These are phyloP conservation scores for Manacus vitellinus DNA, from an alignment of 2,113 vertebrate species.

Conservation along the genomic window DNA sequence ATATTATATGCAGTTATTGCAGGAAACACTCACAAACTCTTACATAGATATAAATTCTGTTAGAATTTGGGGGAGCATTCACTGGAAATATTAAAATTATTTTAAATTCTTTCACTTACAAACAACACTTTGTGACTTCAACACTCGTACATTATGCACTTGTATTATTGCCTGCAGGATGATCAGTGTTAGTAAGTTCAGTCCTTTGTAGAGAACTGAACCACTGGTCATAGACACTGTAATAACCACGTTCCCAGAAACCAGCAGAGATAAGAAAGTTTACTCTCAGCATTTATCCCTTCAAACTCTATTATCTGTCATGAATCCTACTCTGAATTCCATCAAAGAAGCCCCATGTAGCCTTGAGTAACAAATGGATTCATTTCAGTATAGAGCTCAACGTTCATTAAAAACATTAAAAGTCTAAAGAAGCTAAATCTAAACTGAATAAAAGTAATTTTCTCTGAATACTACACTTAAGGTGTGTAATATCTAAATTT, in stretches of 20 bases:
- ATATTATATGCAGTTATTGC: background rate
- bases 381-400: background rate
- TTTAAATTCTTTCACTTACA: background rate
- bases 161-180: background rate
- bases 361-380: constrained; percentile 6
- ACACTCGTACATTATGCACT: background rate
- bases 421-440: background rate
- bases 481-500: background rate
- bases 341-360: background rate
- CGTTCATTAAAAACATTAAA: background rate
- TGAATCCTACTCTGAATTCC: background rate
- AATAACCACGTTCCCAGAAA: background rate
- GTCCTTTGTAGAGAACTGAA: background rate
- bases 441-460: background rate
- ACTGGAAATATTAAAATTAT: background rate
- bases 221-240: background rate
- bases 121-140: background rate
- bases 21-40: background rate
- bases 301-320: background rate
- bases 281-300: background rate
- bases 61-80: background rate
- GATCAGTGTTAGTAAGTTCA: background rate
- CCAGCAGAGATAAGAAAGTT: background rate
- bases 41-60: background rate
- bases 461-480: background rate